A percentile compares a stretch with the other conserved stretches of the same genome.
These are phyloP conservation scores for Chelon auratus DNA, from an alignment of 2,797 vertebrate species.

Conservation along the genomic window DNA sequence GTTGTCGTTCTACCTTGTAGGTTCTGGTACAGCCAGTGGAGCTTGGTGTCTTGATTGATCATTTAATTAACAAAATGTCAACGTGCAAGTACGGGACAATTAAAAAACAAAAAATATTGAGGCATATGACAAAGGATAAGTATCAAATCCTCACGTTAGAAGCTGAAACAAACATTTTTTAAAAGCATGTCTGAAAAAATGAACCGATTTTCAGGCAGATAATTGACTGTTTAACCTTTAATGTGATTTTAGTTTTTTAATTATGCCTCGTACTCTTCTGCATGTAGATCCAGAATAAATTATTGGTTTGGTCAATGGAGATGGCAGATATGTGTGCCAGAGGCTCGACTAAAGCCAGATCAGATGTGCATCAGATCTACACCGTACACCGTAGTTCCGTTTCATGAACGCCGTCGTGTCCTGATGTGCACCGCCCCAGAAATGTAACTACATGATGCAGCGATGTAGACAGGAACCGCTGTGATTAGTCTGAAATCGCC, in stretches of 20 bases:
- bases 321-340: not conserved
- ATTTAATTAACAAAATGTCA: not conserved
- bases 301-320: no score
- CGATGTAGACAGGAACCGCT: no score
- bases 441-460: no score
- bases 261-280: not conserved
- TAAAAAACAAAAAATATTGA: not conserved
- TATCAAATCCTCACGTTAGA: not conserved
- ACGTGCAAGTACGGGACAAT: not conserved
- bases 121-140: not conserved
- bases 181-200: not conserved
- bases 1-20: no score
- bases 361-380: no score
- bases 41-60: no score
- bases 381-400: no score
- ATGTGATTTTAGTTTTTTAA: not conserved
- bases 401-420: no score
- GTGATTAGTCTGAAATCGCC: no score
- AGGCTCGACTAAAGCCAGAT: no score
- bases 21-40: not conserved
- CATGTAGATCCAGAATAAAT: not conserved
- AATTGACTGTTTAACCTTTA: not conserved
- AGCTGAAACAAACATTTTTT: not conserved
- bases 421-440: no score
- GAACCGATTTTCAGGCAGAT: not conserved